Evolutionary conservation across 2,113 vertebrate species (phyloP).

Genomic region (Reinhardtius hippoglossoides): DNA sequence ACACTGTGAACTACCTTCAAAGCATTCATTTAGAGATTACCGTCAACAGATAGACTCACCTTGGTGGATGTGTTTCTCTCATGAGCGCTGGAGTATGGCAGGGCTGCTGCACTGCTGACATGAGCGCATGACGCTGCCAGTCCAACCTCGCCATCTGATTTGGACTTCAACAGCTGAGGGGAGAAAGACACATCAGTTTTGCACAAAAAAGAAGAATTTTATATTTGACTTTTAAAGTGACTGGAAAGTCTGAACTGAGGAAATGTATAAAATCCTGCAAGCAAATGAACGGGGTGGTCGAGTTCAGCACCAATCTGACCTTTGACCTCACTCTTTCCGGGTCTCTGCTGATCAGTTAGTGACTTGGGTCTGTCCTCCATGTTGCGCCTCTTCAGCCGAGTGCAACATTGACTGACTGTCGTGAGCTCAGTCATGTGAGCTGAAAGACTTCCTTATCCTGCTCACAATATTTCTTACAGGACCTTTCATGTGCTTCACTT

Average conservation of each 20-base stretch:
- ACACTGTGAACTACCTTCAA: constrained; percentile 6
- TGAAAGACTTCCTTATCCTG: background rate
- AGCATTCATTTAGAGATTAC: too few species aligned
- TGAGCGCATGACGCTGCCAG: constrained; percentile 72
- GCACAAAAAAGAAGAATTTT: too few species aligned
- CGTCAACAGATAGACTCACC: constrained; percentile 74
- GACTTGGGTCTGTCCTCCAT: too few species aligned
- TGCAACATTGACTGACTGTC: background rate
- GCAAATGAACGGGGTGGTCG: too few species aligned
- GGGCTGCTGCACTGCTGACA: constrained; percentile 63
- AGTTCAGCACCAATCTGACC: background rate
- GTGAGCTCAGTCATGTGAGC: background rate
- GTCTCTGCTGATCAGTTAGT: background rate
- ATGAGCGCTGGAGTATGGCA: constrained; percentile 82
- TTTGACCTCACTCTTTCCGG: background rate
- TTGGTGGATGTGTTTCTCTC: constrained; percentile 84
- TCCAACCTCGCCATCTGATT: constrained; percentile 81
- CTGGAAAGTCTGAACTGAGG: too few species aligned
- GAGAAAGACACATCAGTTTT: background rate
- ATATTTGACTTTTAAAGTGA: too few species aligned
- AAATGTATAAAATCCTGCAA: too few species aligned
- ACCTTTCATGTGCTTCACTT: background rate
- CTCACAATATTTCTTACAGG: background rate
- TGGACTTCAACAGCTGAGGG: constrained; percentile 87
- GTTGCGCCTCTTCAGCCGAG: too few species aligned